Percentiles rank a stretch among this genome's conserved stretches.
These are phyloP conservation scores for Lasioglossum morio DNA, from an alignment of 2,888 invertebrate species.

Conservation along the genomic window DNA sequence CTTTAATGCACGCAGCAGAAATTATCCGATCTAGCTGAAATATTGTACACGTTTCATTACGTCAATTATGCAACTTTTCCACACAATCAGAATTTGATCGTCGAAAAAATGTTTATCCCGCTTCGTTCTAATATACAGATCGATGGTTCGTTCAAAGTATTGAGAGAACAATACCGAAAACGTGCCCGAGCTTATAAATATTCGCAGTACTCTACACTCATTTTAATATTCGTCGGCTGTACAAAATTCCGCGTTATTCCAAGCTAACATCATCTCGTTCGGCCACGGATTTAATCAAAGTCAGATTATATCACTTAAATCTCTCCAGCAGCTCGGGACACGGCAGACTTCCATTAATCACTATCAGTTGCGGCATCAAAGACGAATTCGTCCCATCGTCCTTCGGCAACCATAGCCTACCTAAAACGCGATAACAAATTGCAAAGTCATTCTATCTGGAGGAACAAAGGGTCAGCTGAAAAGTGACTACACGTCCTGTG, in stretches of 20 bases:
- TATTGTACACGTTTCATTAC: no score
- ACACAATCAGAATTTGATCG: no score
- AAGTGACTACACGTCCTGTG: constrained; percentile 19
- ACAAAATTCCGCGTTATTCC: neutral
- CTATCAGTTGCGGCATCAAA: constrained; percentile 35
- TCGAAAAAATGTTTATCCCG: no score
- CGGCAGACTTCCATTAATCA: constrained; percentile 46
- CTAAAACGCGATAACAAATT: constrained; percentile 23
- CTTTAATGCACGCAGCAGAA: neutral
- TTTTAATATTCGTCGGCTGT: neutral
- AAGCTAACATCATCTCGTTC: neutral
- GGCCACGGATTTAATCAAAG: constrained; percentile 1
- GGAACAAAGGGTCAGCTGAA: constrained; percentile 22
- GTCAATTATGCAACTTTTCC: no score
- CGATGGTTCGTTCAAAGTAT: no score
- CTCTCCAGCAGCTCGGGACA: neutral
- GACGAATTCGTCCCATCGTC: constrained; percentile 17
- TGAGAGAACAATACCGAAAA: neutral
- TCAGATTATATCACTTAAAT: constrained; percentile 23
- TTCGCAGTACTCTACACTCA: neutral
- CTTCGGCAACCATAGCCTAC: neutral
- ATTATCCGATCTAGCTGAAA: neutral
- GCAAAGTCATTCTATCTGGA: constrained; percentile 31
- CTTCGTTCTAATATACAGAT: no score
- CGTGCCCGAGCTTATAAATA: neutral